Base-by-base conservation (phyloP, 2,113 vertebrate genomes). In the Baryphthengus martii region DNA sequence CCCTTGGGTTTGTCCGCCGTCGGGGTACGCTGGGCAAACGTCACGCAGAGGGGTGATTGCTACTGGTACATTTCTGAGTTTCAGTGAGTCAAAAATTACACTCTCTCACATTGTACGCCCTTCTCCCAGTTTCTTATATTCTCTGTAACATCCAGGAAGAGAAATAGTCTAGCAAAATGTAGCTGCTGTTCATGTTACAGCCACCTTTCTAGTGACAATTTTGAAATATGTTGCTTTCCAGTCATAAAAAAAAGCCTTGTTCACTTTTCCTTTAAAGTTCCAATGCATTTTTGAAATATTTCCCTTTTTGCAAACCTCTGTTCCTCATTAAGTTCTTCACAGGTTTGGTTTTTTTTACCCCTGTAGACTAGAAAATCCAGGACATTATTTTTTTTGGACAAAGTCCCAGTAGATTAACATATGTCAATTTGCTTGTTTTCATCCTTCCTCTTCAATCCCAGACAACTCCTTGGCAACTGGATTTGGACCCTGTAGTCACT, bases 101-200 rank as follows among this genome's bases (percentile, higher is more conserved):
- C 18, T 63, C 3, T n/a, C 4, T 16, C 21, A 11, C 12, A n/a
- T 35, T 2, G 0, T 16, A 67, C 4, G n/a, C 5, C 9, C 7
- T 44, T 92, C 44, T 29, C 37, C 45, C 15, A 31, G 28, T 72
- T 75, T 80, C 11, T 10, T 25, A 17, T 35, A 17, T 62, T 66
- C 19, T 56, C 5, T n/a, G 47, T 13, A 16, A 55, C 4, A 16
- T 13, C 42, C 23, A 23, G 29, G 29, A 35, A 10, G 20, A 88
- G 39, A 72, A 78, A 59, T 5, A 1, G 33, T 79, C 50, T 7
- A 71, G 47, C 7, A 75, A 81, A 89, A 85, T 19, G 11, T 35
- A 80, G 45, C 17, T 7, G 29, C 59, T 85, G 28, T 35, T 37
- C 7, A 2, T 28, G n/a, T 39, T 50, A 18, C 12, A 67, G 20